phyloP scores from a whole-genome alignment of 2,113 vertebrate genomes.

The Kryptolebias marmoratus region DNA sequence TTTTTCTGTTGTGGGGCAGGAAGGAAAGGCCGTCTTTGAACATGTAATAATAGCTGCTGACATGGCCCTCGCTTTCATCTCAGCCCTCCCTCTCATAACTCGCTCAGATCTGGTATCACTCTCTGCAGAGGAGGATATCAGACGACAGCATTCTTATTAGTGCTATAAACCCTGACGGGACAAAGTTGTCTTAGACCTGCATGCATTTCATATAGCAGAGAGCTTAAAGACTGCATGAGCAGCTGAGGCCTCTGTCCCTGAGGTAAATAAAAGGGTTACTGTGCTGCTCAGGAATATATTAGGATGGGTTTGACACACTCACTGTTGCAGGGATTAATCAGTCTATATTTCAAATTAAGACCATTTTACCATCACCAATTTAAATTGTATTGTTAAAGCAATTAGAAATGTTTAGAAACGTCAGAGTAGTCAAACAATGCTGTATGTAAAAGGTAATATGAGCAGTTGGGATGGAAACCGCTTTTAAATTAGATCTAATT shows the following conservation, averaged over 20 bases:
- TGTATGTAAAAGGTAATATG: neutral
- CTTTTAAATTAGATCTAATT: too few relatives aligned
- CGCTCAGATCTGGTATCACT: constrained; percentile 20
- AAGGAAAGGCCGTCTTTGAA: constrained; percentile 48
- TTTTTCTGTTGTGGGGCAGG: constrained; percentile 49
- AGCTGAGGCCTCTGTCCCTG: neutral
- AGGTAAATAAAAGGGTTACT: constrained; percentile 10
- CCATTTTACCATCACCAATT: too few relatives aligned
- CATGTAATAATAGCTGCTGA: constrained; percentile 55
- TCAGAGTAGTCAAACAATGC: neutral
- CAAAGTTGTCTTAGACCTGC: constrained; percentile 10
- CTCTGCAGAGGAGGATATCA: constrained; percentile 23
- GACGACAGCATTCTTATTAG: constrained; percentile 11
- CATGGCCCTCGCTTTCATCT: constrained; percentile 44
- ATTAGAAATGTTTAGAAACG: too few relatives aligned
- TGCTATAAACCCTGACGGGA: constrained; percentile 15
- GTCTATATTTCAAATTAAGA: too few relatives aligned
- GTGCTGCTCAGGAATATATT: constrained; percentile 18
- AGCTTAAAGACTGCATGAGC: neutral
- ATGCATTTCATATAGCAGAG: constrained; percentile 3
- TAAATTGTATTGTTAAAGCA: neutral
- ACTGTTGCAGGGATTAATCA: constrained; percentile 19
- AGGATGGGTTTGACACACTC: constrained; percentile 20
- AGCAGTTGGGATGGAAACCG: too few relatives aligned
- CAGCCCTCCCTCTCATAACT: constrained; percentile 45